phyloP scores from a whole-genome alignment of 1,140 invertebrate species.

The Drosophila carrolli region DNA sequence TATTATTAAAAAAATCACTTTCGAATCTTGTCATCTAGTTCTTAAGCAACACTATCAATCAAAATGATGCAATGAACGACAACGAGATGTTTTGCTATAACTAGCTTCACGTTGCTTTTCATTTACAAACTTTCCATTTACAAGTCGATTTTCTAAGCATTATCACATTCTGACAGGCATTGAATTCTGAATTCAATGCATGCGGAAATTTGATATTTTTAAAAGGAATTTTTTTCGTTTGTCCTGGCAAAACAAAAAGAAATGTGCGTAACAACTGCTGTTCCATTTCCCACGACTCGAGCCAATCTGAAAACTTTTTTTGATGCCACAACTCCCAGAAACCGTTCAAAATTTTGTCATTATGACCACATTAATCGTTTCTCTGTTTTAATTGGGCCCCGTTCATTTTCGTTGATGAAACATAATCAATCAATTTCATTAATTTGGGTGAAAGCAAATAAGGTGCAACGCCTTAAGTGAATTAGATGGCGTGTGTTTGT shows the following conservation, averaged over 20 bases:
- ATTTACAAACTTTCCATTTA: constrained; percentile 3
- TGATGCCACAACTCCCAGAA: neutral
- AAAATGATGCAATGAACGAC: neutral
- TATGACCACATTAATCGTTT: constrained; percentile 12
- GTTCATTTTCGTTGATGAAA: constrained; percentile 3
- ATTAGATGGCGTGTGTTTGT: constrained; percentile 33
- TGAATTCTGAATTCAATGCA: constrained; percentile 32
- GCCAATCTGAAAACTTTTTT: neutral
- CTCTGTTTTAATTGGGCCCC: constrained; percentile 27
- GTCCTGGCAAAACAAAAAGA: neutral
- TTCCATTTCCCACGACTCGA: constrained; percentile 33
- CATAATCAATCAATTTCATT: constrained; percentile 65
- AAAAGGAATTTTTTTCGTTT: constrained; percentile 41
- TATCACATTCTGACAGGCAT: constrained; percentile 17
- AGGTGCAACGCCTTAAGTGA: constrained; percentile 72
- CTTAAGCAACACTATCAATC: too few species aligned
- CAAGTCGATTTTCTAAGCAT: constrained; percentile 1
- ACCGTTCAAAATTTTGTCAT: constrained; percentile 19
- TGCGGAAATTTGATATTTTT: constrained; percentile 60
- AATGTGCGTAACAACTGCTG: constrained; percentile 25
- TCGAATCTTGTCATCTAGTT: too few species aligned
- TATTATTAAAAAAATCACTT: too few species aligned
- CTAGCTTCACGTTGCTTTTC: constrained; percentile 6
- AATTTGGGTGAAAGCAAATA: constrained; percentile 53
- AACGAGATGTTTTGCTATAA: neutral